phyloP scores from a whole-genome alignment of 2,888 invertebrate species.

The Boloria euphrosyne region DNA sequence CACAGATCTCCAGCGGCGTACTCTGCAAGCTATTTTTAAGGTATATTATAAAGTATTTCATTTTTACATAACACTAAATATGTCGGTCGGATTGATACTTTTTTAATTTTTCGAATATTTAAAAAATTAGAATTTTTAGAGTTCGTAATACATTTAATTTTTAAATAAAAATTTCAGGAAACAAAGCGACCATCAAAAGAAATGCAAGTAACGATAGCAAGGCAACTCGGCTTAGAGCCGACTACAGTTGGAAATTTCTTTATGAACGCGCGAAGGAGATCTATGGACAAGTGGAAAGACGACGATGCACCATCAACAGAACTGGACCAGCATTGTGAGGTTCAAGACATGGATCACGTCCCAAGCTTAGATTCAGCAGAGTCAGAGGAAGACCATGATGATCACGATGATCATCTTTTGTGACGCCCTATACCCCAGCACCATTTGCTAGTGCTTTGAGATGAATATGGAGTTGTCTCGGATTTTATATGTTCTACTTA shows the following conservation, averaged over 20 bases:
- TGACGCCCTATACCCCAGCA: constrained; percentile 75
- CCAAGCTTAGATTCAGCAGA: constrained; percentile 73
- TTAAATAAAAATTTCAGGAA: constrained; percentile 85
- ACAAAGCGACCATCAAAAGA: constrained; percentile 99
- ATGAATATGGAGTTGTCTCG: constrained; percentile 55
- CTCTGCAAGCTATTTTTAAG: constrained; percentile 99
- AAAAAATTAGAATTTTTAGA: not conserved
- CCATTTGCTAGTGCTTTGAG: constrained; percentile 77
- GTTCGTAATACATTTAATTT: not conserved
- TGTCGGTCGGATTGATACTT: too few relatives aligned
- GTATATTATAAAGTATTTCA: constrained; percentile 68
- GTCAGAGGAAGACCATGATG: constrained; percentile 75
- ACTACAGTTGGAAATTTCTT: constrained; percentile 99
- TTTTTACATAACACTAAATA: too few relatives aligned
- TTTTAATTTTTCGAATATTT: not conserved
- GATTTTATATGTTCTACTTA: constrained; percentile 27
- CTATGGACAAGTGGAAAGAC: constrained; percentile 99
- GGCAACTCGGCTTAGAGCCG: constrained; percentile 97
- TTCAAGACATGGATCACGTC: constrained; percentile 75
- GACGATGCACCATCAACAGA: constrained; percentile 88
- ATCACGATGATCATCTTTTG: constrained; percentile 78
- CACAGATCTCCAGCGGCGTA: constrained; percentile 99
- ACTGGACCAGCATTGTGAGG: constrained; percentile 78
- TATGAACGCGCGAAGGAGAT: constrained; percentile 99
- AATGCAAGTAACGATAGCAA: constrained; percentile 99